A percentile compares a stretch with the other conserved stretches of the same genome.
Conservation (phyloP, 2,888 invertebrate genomes). For the Andrena minutula region DNA sequence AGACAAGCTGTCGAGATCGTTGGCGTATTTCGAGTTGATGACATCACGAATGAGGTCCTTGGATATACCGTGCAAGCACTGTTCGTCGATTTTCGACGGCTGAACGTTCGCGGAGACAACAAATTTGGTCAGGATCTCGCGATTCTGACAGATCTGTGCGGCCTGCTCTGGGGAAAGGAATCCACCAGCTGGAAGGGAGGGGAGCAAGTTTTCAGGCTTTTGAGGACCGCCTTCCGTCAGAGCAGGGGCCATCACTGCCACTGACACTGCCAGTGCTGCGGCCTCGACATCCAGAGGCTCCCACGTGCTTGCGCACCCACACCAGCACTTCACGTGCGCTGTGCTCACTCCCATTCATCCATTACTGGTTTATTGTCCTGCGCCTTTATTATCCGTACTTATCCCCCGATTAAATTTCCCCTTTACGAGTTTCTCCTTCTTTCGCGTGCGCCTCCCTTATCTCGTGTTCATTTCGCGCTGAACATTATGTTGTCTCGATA, state of each 20-base stretch:
- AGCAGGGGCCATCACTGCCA: constrained; percentile 97
- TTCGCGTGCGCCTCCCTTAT: constrained; percentile 5
- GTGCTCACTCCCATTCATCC: constrained; percentile 85
- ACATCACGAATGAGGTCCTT: constrained; percentile 84
- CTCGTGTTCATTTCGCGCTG: constrained; percentile 24
- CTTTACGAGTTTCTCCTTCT: constrained; percentile 2
- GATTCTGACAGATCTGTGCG: constrained; percentile 82
- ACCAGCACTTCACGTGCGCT: constrained; percentile 79
- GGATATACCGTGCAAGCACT: constrained; percentile 82
- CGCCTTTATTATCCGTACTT: constrained; percentile 34
- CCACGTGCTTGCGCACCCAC: constrained; percentile 80
- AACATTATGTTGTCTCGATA: constrained; percentile 56
- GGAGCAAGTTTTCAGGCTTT: constrained; percentile 84
- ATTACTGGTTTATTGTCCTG: constrained; percentile 73
- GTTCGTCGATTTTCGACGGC: constrained; percentile 83
- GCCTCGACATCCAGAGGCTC: constrained; percentile 85
- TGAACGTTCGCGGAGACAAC: constrained; percentile 84
- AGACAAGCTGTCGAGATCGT: constrained; percentile 81
- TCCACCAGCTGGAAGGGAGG: constrained; percentile 82
- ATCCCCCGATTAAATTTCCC: constrained; percentile 12
- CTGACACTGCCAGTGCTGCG: constrained; percentile 84
- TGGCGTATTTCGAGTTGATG: constrained; percentile 83
- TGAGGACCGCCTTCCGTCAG: constrained; percentile 90
- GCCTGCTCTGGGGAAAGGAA: constrained; percentile 84
- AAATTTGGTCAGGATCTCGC: constrained; percentile 83